Conservation (phyloP, 2,113 vertebrate genomes). For the Mesembrinibis cayennensis region DNA sequence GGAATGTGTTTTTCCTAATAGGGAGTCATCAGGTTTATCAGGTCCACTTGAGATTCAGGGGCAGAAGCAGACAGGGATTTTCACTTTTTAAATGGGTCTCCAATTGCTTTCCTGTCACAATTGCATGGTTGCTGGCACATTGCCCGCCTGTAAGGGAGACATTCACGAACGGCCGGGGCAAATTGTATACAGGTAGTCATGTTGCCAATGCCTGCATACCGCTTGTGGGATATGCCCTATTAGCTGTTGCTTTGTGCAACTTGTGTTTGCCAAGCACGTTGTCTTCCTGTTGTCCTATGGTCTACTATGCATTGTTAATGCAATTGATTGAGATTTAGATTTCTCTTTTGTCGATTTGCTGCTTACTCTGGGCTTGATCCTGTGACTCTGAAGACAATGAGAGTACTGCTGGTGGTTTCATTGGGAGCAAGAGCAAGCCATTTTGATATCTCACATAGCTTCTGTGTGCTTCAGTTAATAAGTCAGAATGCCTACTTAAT, state of each 20-base stretch:
- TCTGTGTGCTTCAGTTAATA: background rate
- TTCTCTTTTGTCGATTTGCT: background rate
- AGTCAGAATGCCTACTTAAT: background rate
- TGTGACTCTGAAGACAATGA: background rate
- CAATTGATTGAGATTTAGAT: background rate
- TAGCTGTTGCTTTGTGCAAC: background rate
- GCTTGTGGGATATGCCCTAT: background rate
- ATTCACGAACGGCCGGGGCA: background rate
- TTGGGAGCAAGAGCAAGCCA: background rate
- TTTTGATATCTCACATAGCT: background rate
- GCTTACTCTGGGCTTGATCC: background rate
- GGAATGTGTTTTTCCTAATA: background rate
- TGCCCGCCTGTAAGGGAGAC: background rate
- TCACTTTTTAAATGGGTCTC: background rate
- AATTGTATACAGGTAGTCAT: background rate
- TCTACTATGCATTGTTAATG: background rate
- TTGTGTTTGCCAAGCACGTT: background rate
- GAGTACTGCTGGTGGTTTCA: background rate
- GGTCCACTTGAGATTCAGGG: background rate
- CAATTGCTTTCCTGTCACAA: background rate
- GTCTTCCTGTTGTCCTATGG: background rate
- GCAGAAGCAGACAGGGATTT: background rate
- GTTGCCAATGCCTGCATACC: background rate
- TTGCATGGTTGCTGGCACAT: background rate
- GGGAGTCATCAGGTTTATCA: background rate